Percentiles rank a stretch among this genome's conserved stretches.
Evolutionary conservation across 1,140 invertebrate species (phyloP).

Genomic region (Aricia agestis): DNA sequence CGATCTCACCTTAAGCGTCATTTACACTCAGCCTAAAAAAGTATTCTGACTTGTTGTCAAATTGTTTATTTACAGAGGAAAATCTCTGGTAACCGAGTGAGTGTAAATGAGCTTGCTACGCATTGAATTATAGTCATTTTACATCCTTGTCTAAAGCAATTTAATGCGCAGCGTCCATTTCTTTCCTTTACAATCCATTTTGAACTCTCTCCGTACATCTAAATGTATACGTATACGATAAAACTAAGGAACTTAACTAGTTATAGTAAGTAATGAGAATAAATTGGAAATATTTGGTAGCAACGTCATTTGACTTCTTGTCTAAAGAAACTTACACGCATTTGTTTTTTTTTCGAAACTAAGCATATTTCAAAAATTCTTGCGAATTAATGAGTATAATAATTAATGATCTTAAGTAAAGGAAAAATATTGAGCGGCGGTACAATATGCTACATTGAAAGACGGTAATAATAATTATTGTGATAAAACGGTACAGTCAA

Average conservation of each 20-base stretch:
- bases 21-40: not conserved
- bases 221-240: conserved; percentile 34
- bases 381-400: not conserved
- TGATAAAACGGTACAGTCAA: conserved; percentile 9
- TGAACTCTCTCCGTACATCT: conserved; percentile 24
- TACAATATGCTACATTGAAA: too few species aligned
- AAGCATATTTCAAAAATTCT: not conserved
- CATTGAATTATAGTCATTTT: not conserved
- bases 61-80: too few species aligned
- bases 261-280: conserved; percentile 22
- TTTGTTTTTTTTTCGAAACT: conserved; percentile 11
- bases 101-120: not conserved
- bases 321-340: conserved; percentile 22
- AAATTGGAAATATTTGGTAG: conserved; percentile 45
- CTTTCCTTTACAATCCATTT: conserved; percentile 15
- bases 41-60: not conserved
- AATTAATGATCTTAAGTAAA: not conserved
- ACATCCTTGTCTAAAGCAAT: not conserved
- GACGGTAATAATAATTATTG: not conserved
- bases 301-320: conserved; percentile 29
- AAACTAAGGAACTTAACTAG: conserved; percentile 17
- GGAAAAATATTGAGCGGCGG: conserved; percentile 6
- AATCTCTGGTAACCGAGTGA: not conserved
- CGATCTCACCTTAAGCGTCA: not conserved
- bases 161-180: conserved; percentile 16